Conservation (phyloP, 2,888 invertebrate genomes). For the Nasonovia ribisnigri region DNA sequence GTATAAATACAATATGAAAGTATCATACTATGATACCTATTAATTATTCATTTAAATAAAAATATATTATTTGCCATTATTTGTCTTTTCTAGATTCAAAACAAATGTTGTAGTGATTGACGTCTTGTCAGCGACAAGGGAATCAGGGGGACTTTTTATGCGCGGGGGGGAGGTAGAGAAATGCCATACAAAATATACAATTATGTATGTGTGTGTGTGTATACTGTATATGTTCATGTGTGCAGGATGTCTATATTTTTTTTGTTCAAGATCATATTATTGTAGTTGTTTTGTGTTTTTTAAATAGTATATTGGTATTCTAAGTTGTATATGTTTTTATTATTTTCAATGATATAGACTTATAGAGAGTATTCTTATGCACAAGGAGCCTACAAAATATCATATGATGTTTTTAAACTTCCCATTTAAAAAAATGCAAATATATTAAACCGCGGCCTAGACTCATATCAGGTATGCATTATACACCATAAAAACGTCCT, state of each 20-base stretch:
- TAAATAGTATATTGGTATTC: constrained; percentile 51
- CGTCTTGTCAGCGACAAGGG: no score
- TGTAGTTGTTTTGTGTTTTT: background rate
- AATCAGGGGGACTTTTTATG: background rate
- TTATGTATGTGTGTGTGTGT: background rate
- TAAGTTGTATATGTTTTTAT: constrained; percentile 5
- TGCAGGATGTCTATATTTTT: background rate
- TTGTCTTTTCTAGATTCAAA: no score
- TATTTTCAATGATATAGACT: constrained; percentile 29
- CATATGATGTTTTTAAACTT: background rate
- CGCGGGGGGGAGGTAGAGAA: no score
- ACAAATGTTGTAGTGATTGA: no score
- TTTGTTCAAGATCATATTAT: constrained; percentile 41
- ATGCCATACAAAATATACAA: background rate
- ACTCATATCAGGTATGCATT: constrained; percentile 46
- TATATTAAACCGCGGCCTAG: constrained; percentile 19
- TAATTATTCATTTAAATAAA: no score
- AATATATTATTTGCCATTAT: no score
- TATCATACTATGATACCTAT: no score
- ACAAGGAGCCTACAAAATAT: constrained; percentile 49
- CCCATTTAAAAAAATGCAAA: constrained; percentile 22
- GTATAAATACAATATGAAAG: no score
- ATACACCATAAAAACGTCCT: constrained; percentile 41
- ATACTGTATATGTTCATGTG: background rate
- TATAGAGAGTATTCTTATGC: background rate